Evolutionary conservation across 2,888 invertebrate genomes (phyloP).

Genomic region (Holacanthella duospinosa): DNA sequence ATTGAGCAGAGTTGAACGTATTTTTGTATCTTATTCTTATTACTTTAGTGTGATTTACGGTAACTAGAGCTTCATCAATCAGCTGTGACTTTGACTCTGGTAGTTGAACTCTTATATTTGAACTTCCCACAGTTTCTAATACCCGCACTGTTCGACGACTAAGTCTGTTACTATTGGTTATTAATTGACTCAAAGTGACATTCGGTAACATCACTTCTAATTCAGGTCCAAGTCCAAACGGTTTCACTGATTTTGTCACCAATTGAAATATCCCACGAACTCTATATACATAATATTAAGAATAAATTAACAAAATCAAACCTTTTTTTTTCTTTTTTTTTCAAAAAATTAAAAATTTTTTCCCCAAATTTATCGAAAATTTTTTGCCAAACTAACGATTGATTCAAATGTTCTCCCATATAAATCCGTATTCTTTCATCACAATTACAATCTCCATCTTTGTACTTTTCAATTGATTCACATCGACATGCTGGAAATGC

Average conservation of each 20-base stretch:
- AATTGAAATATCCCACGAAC: conserved; percentile 17
- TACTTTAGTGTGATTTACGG: neutral
- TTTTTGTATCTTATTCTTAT: neutral
- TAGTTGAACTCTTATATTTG: too few species aligned
- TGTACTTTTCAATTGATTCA: conserved; percentile 24
- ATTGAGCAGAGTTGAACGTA: neutral
- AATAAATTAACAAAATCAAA: neutral
- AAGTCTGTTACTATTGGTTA: neutral
- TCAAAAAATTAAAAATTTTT: too few species aligned
- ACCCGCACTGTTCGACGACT: neutral
- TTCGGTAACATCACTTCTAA: conserved; percentile 10
- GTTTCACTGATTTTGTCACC: conserved; percentile 12
- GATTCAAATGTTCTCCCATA: conserved; percentile 31
- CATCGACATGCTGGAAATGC: conserved; percentile 33
- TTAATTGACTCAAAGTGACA: too few species aligned
- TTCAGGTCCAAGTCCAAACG: conserved; percentile 18
- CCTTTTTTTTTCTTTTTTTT: too few species aligned
- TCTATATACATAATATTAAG: neutral
- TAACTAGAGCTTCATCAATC: neutral
- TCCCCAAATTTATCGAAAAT: neutral
- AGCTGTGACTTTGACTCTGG: too few species aligned
- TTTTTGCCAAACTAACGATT: conserved; percentile 14
- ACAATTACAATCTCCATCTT: conserved; percentile 25
- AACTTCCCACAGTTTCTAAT: too few species aligned
- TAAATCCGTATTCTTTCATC: conserved; percentile 13